Percentiles rank a stretch among this genome's conserved stretches.
These are phyloP conservation scores for Cosmia trapezina DNA, from an alignment of 2,888 invertebrate species.

Conservation along the genomic window DNA sequence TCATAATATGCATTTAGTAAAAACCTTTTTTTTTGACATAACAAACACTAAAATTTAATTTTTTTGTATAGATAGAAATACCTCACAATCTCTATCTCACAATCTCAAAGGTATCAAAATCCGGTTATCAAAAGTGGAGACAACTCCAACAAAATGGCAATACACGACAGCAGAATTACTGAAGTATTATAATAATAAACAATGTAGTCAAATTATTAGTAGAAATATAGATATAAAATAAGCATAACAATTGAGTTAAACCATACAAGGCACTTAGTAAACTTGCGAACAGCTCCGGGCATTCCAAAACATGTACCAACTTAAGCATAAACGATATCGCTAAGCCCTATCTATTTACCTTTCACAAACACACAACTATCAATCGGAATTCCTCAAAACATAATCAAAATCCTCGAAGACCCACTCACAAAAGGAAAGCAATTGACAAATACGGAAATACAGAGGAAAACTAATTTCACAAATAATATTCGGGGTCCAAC, in stretches of 20 bases:
- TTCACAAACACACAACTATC: constrained; percentile 14
- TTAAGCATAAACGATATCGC: constrained; percentile 3
- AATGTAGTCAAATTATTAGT: neutral
- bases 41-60: too few relatives aligned
- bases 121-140: neutral
- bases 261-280: constrained; percentile 7
- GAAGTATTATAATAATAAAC: neutral
- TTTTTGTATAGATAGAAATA: too few relatives aligned
- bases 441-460: constrained; percentile 49
- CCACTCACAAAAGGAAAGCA: constrained; percentile 51
- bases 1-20: too few relatives aligned
- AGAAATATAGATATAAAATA: neutral
- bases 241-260: constrained; percentile 17
- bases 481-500: constrained; percentile 60
- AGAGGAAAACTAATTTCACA: constrained; percentile 64
- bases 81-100: neutral
- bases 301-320: constrained; percentile 2
- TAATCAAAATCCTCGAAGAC: constrained; percentile 36
- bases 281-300: constrained; percentile 25
- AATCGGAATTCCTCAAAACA: constrained; percentile 24
- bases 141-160: neutral
- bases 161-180: neutral
- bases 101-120: too few relatives aligned
- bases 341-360: constrained; percentile 25
- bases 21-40: too few relatives aligned